Base-by-base conservation (phyloP, 2,888 invertebrate genomes). In the Anagyrus pseudococci region DNA sequence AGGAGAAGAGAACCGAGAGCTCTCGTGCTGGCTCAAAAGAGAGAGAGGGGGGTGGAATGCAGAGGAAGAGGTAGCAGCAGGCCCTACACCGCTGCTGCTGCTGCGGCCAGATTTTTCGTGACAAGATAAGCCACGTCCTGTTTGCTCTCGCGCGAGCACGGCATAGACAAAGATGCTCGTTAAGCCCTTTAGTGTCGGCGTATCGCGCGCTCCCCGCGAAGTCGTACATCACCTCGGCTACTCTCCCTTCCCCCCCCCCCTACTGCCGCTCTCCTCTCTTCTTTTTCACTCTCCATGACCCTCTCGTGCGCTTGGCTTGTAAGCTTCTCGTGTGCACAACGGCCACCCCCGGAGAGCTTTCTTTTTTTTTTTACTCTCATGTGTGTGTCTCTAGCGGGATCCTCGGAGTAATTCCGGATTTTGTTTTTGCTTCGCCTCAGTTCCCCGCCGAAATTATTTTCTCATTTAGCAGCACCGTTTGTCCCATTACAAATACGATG, bases 91-190 rank as follows among this genome's bases (percentile, higher is more conserved):
- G 68, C 59, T 54, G 41, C 68, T 67, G 68, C 70, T 70, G 70
- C 71, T 71, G 72, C 72, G 68, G 68, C 73, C 78, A 77, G 78
- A 79, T 79, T 78, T 79, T 79, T 78, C 79, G 79, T 78, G 77
- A 78, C 78, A 75, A 78, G 79, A 80, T 80, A 80, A 79, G 79
- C 78, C 79, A 79, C 79, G 79, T 80, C 76, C 79, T 78, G 78
- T 78, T 78, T 79, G 74, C 76, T 75, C 74, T 73, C 70, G 71
- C 43, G 26, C 20, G 49, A 67, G 66, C 70, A 71, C 72, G 73
- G 72, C 73, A 73, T 74, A 75, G 69, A 70, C 77, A 76, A 79
- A 79, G 79, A 78, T 79, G 77, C 77, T 79, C 78, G 78, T 79
- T 79, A 79, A 79, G 78, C 77, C 78, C 77, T 79, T 79, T 78